Evolutionary conservation across 64 coral and sea anemone species (phyloP).

Genomic region (Exaiptasia diaphana): DNA sequence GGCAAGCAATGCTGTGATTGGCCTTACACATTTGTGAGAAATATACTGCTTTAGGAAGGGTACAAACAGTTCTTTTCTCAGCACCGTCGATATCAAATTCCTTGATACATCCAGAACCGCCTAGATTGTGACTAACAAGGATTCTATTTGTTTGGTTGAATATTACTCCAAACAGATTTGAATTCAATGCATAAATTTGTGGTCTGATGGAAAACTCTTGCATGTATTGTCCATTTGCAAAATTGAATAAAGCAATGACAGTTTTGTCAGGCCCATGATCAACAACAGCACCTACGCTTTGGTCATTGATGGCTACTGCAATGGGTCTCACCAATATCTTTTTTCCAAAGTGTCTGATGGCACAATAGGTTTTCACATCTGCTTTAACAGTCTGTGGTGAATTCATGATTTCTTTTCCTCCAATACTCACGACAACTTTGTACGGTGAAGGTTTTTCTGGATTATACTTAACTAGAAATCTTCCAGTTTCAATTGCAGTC

Average conservation of each 20-base stretch:
- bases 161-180: background rate
- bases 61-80: background rate
- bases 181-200: background rate
- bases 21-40: too few relatives aligned
- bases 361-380: background rate
- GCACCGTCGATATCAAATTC: background rate
- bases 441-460: background rate
- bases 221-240: background rate
- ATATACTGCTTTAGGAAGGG: too few relatives aligned
- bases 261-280: background rate
- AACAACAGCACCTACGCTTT: background rate
- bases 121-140: background rate
- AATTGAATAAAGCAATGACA: background rate
- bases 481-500: background rate
- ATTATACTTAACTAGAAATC: background rate
- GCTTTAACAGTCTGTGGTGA: too few relatives aligned
- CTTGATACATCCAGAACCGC: background rate
- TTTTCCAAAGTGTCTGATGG: background rate
- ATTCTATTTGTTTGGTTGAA: background rate
- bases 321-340: background rate
- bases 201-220: constrained; percentile 3
- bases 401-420: background rate
- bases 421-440: constrained; percentile 4
- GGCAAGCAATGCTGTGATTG: too few relatives aligned
- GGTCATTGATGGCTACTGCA: background rate